Base-by-base conservation (phyloP, 2,888 invertebrate genomes). In the Chrysolina oricalcia region DNA sequence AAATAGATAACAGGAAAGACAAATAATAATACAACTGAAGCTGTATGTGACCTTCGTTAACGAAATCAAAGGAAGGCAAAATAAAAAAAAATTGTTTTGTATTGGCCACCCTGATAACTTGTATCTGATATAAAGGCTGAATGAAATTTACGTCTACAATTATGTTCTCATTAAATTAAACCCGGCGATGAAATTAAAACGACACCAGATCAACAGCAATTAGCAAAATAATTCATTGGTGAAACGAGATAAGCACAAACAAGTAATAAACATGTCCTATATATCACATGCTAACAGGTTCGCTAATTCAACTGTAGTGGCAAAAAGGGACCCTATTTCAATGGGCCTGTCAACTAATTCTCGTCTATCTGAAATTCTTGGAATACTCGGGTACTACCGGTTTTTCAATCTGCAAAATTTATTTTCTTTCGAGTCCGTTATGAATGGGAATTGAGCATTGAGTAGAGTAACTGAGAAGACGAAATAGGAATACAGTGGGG, bases 221-320 rank as follows among this genome's bases (percentile, higher is more conserved):
- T 53, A 53, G 53, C 6, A 53, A 21, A 53, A 21, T 21, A 53
- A 11, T 21, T 21, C 21, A 53, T 53, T 21, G 53, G 53, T 53
- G 53, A 53, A 53, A 53, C 53, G 21, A 19, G 53, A 53, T 53
- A 53, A 53, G 53, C 19, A 19, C 53, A 53, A 53, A 53, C 53
- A 13, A 21, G 53, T 53, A 53, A 53, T 53, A 53, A 53, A 53
- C 21, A 53, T 53, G 53, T 53, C 53, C 19, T 11, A 53, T 53
- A 21, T 53, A 53, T 53, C 53, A 21, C 53, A 21, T 53, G 53
- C 21, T 53, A 21, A 13, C 53, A 21, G 53, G 53, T 53, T 53
- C 5, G 19, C 21, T 21, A 53, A 53, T 53, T 53, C 21, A 1
- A 53, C 11, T 19, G 21, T 21, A 53, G 21, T 53, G 13, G 53